Evolutionary conservation across 2,113 vertebrate species (phyloP).

Genomic region (Sander lucioperca): DNA sequence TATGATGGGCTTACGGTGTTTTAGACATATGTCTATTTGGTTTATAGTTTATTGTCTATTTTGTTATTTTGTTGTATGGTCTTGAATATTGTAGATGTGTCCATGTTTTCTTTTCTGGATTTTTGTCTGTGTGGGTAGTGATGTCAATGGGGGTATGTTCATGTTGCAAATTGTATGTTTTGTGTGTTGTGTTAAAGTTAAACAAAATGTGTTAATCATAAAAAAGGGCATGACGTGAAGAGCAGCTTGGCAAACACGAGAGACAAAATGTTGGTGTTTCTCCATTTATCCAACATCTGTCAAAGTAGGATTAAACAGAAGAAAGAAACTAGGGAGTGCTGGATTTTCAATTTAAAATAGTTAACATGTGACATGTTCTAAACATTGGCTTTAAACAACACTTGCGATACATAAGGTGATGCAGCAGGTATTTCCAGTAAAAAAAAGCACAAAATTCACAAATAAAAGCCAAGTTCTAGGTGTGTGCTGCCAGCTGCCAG

Average conservation of each 20-base stretch:
- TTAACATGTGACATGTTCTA: neutral
- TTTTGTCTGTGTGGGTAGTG: no score
- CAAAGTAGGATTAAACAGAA: neutral
- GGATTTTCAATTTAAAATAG: neutral
- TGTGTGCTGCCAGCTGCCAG: neutral
- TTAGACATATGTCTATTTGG: no score
- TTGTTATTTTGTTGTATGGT: no score
- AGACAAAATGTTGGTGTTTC: neutral
- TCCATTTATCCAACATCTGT: neutral
- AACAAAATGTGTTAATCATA: no score
- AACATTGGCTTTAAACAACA: neutral
- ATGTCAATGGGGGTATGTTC: no score
- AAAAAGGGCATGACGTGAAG: neutral
- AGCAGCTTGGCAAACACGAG: slow-evolving; percentile 2
- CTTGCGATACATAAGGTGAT: neutral
- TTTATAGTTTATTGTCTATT: no score
- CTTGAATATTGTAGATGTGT: no score
- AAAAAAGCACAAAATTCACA: neutral
- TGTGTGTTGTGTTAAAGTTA: no score
- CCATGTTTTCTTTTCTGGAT: no score
- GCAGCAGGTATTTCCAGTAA: neutral
- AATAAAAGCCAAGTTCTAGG: neutral
- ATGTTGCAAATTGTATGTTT: no score
- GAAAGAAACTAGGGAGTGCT: neutral
- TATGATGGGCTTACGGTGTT: no score